phyloP scores from a whole-genome alignment of 2,113 vertebrate species.

The Fulmarus glacialis region DNA sequence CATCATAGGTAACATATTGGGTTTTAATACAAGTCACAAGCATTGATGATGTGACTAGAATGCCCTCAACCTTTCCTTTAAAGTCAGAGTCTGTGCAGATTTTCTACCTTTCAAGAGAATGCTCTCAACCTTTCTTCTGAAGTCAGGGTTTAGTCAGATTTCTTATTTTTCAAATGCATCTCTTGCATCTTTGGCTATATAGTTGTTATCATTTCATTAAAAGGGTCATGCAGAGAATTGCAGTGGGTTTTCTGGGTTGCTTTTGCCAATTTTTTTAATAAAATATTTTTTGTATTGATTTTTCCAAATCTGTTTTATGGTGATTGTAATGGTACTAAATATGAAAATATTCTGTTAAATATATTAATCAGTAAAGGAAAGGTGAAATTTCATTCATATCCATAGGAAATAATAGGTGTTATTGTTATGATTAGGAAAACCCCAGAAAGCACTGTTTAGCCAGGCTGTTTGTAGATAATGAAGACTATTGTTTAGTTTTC shows the following conservation, averaged over 20 bases:
- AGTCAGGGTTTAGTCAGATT: neutral
- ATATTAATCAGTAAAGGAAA: neutral
- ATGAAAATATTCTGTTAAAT: neutral
- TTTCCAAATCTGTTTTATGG: neutral
- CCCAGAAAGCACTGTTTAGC: neutral
- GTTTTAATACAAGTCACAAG: neutral
- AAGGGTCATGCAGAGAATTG: neutral
- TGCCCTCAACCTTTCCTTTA: neutral
- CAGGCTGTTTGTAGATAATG: neutral
- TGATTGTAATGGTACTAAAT: neutral
- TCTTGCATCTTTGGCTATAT: neutral
- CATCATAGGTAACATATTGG: neutral
- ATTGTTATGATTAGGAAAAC: neutral
- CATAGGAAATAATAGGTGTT: neutral
- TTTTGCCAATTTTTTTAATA: neutral
- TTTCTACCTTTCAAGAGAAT: neutral
- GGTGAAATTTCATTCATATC: neutral
- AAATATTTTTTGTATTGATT: neutral
- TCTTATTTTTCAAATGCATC: neutral
- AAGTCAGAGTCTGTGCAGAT: neutral
- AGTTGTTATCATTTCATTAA: neutral
- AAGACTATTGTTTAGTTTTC: neutral
- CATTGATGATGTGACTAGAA: no score
- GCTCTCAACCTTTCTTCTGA: neutral
- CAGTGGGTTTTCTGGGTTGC: neutral